These are phyloP conservation scores for Halictus rubicundus DNA, from an alignment of 1,140 invertebrate species.

Conservation along the genomic window DNA sequence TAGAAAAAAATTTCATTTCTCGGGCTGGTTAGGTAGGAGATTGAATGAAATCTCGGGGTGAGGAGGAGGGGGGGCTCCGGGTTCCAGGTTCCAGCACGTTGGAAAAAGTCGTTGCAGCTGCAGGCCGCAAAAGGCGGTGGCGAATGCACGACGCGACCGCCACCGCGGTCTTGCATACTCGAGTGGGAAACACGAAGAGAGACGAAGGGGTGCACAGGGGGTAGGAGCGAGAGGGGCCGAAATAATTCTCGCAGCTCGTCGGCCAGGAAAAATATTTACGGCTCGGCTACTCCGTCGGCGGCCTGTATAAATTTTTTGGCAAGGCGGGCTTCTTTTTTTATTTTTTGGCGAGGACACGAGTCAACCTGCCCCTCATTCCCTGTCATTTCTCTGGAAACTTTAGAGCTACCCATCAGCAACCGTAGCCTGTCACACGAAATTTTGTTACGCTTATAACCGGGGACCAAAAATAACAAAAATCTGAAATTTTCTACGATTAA, in stretches of 20 bases:
- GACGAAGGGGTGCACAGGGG: background rate
- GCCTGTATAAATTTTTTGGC: constrained; percentile 38
- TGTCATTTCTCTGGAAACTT: too few relatives aligned
- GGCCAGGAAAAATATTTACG: constrained; percentile 45
- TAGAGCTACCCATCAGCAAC: too few relatives aligned
- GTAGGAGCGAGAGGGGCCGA: background rate
- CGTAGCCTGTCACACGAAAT: too few relatives aligned
- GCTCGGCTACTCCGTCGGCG: constrained; percentile 20
- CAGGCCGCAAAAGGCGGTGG: constrained; percentile 22
- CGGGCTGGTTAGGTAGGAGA: constrained; percentile 29
- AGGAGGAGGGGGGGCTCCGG: too few relatives aligned
- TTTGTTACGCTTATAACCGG: too few relatives aligned
- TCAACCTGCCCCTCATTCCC: too few relatives aligned
- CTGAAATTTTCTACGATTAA: too few relatives aligned
- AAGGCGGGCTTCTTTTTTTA: too few relatives aligned
- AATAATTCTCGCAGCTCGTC: constrained; percentile 44
- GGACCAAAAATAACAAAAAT: too few relatives aligned
- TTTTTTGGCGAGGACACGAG: too few relatives aligned
- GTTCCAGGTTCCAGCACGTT: too few relatives aligned
- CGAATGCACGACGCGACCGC: background rate
- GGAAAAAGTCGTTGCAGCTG: constrained; percentile 34
- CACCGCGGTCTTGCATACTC: constrained; percentile 31
- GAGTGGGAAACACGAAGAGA: constrained; percentile 27
- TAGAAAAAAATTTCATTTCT: constrained; percentile 42
- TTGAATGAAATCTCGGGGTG: constrained; percentile 41